These are phyloP conservation scores for Macrobrachium rosenbergii DNA, from an alignment of 1,140 invertebrate genomes.

Conservation along the genomic window DNA sequence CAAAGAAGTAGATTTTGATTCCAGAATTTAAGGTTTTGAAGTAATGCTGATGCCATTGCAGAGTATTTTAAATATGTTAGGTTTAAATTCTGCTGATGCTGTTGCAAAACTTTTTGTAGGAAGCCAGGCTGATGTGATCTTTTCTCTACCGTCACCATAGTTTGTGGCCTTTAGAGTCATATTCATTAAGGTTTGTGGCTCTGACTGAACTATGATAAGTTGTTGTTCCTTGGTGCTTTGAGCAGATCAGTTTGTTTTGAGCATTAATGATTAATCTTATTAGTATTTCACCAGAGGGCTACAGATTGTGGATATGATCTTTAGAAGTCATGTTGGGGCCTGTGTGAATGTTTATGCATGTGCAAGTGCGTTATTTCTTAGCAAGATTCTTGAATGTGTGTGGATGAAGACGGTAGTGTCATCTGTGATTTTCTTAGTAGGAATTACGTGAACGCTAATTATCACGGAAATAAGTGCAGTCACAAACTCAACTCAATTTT, in stretches of 20 bases:
- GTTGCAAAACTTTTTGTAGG: slow-evolving; percentile 57
- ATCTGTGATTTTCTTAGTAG: slow-evolving; percentile 63
- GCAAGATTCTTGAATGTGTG: slow-evolving; percentile 32
- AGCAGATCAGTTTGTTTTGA: background rate
- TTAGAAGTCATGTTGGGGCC: too few relatives aligned
- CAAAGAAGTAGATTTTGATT: background rate
- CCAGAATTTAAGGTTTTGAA: too few relatives aligned
- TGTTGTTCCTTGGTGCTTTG: too few relatives aligned
- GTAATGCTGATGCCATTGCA: too few relatives aligned
- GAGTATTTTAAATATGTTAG: slow-evolving; percentile 13
- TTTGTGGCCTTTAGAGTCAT: slow-evolving; percentile 55
- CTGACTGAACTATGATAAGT: background rate
- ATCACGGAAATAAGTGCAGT: slow-evolving; percentile 44
- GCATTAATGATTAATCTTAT: background rate
- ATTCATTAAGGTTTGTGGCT: background rate
- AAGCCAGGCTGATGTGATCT: slow-evolving; percentile 58
- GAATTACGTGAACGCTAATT: slow-evolving; percentile 56
- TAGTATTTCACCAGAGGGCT: background rate
- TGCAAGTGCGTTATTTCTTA: slow-evolving; percentile 42
- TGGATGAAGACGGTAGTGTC: slow-evolving; percentile 55
- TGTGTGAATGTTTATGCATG: slow-evolving; percentile 47
- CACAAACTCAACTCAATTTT: slow-evolving; percentile 58
- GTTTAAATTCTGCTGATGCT: slow-evolving; percentile 49
- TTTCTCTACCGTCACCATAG: slow-evolving; percentile 59
- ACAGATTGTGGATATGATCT: background rate